Evolutionary conservation across 2,797 vertebrate genomes (phyloP).

Genomic region (Dendrocincla fuliginosa): DNA sequence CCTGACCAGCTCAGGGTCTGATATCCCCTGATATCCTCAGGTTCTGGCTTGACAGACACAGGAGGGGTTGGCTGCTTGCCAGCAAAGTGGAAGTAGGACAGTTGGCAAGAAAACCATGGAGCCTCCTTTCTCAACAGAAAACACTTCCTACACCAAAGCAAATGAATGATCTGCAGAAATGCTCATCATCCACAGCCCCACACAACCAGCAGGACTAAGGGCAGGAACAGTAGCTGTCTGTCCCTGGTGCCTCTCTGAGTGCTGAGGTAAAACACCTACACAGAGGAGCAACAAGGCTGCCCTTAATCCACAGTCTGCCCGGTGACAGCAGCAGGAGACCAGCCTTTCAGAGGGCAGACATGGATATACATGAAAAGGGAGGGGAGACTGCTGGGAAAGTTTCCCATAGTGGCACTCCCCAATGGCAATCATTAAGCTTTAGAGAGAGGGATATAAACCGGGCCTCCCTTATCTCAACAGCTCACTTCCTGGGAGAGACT

Average conservation of each 20-base stretch:
- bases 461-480: background rate
- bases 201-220: background rate
- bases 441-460: background rate
- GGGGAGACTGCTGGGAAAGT: background rate
- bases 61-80: background rate
- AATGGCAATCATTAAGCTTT: background rate
- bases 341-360: background rate
- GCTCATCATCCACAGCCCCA: background rate
- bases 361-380: rapidly evolving
- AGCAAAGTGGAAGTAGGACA: slow-evolving; percentile 1
- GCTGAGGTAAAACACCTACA: background rate
- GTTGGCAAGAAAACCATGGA: background rate
- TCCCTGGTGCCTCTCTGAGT: background rate
- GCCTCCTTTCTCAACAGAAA: background rate
- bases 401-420: background rate
- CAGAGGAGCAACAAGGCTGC: background rate
- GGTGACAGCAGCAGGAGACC: background rate
- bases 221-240: background rate
- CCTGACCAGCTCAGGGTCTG: background rate
- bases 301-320: background rate
- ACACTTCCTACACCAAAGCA: background rate
- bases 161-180: background rate
- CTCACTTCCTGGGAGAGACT: background rate
- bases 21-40: background rate
- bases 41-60: background rate